Evolutionary conservation across 1,140 invertebrate genomes (phyloP).

Genomic region (Anastrepha obliqua): DNA sequence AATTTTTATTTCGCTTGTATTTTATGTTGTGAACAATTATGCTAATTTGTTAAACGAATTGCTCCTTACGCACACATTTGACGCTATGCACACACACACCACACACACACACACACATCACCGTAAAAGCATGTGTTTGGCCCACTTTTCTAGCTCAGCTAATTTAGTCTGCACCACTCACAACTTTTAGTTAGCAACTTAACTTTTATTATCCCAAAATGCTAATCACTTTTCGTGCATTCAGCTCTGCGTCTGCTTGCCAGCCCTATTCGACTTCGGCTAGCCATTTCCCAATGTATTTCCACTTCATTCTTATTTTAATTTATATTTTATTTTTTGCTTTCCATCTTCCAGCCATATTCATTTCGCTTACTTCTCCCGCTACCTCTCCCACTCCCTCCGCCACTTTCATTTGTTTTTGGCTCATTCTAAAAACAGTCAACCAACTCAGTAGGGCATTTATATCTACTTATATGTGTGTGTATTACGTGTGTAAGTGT

Average conservation of each 20-base stretch:
- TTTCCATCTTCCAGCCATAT: neutral
- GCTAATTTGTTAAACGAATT: conserved; percentile 70
- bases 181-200: conserved; percentile 7
- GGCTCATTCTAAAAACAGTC: neutral
- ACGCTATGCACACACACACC: neutral
- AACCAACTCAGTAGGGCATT: too few species aligned
- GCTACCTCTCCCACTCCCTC: too few species aligned
- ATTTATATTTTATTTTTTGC: conserved; percentile 21
- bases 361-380: neutral
- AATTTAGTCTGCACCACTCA: neutral
- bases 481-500: too few species aligned
- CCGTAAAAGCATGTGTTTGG: neutral
- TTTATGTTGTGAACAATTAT: conserved; percentile 74
- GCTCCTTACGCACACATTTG: neutral
- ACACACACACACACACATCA: neutral
- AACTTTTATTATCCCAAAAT: conserved; percentile 37
- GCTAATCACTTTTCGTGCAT: neutral
- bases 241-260: neutral
- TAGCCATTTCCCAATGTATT: neutral
- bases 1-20: conserved; percentile 67
- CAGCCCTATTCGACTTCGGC: neutral
- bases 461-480: too few species aligned
- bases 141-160: neutral
- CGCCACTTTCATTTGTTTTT: neutral
- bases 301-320: neutral